Base-by-base conservation (phyloP, 2,888 invertebrate genomes). In the Drosophila putrida region DNA sequence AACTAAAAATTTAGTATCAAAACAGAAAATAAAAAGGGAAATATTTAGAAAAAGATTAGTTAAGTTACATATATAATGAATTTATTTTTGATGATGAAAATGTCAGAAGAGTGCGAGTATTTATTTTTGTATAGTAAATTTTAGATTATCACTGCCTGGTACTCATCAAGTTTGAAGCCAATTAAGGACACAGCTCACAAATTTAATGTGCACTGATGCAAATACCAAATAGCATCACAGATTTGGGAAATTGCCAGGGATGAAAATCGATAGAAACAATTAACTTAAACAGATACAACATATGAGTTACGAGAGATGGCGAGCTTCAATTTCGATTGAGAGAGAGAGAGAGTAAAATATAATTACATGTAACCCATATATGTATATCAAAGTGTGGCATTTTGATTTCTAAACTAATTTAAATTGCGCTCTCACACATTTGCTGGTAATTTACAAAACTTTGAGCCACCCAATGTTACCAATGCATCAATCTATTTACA, bases 401-500 rank as follows among this genome's bases (percentile, higher is more conserved):
- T 59, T 55, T 36, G 44, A 71, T 46, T 54, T 13, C 44, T 13
- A 39, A 28, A 13, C 13, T 38, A 61, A 41, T 65, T 61, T 25
- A 58, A 50, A 60, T 69, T 44, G 33, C 39, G 10, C 50, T 43
- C 50, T 35, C 50, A 41, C n/a, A 28, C 46, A 60, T 62, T 69
- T 68, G 59, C 20, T 57, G 15, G 38, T 38, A 46, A 60, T 67
- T 66, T 58, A 31, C 28, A 58, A 69, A 64, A 20, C 20, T 61
- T 72, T 13, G 33, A 39, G 9, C 35, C 55, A 60, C 63, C 53
- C 38, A 68, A 51, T 58, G 28, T 53, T 36, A 39, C 41, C 28
- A 58, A 62, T 36, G 36, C 67, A 77, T 77, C 77, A 77, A 77
- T 71, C 77, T 77, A 77, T 77, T 74, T 74, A 43, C 65, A 46